phyloP scores from a whole-genome alignment of 2,113 vertebrate species.

The Alethe castanea region DNA sequence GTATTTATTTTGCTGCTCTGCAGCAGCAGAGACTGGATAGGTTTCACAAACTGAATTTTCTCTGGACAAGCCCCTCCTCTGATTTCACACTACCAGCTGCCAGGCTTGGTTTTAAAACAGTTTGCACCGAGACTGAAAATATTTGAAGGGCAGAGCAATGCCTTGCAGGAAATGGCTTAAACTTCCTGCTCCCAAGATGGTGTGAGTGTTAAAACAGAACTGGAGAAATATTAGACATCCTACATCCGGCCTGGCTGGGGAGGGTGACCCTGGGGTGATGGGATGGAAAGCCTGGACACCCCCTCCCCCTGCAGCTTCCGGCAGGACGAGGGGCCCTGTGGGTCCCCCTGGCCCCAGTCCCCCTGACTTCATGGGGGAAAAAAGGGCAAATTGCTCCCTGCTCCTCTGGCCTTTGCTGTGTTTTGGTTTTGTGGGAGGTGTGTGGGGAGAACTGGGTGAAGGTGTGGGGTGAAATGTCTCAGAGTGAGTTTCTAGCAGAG shows the following conservation, averaged over 20 bases:
- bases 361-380: neutral
- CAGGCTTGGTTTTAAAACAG: neutral
- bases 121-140: neutral
- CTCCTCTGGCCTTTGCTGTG: neutral
- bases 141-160: constrained; percentile 18
- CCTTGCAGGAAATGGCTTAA: constrained; percentile 56
- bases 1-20: neutral
- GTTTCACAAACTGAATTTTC: neutral
- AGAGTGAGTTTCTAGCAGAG: neutral
- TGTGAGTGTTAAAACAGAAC: constrained; percentile 43
- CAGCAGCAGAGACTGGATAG: neutral
- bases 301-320: neutral
- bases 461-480: neutral
- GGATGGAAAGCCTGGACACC: neutral
- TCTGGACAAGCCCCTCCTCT: neutral
- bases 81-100: constrained; percentile 4
- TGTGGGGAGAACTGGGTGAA: neutral
- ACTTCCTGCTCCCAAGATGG: constrained; percentile 51
- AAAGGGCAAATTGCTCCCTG: neutral
- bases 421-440: neutral
- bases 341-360: neutral
- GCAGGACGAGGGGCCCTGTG: neutral
- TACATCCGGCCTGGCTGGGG: constrained; percentile 18
- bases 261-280: constrained; percentile 2
- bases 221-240: constrained; percentile 35